phyloP scores from a whole-genome alignment of 1,140 invertebrate genomes.

The Aphaenogaster rudis region DNA sequence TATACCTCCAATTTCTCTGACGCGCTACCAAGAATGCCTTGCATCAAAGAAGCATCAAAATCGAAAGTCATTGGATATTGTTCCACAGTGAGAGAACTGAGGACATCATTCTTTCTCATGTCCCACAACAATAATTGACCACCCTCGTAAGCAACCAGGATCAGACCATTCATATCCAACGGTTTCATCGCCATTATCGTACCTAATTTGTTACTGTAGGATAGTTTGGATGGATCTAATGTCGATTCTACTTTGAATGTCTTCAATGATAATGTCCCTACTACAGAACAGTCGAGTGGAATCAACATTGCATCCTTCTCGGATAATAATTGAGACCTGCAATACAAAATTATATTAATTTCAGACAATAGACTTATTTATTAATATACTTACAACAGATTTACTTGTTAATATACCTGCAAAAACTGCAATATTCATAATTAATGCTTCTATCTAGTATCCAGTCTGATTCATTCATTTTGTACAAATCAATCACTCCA shows the following conservation, averaged over 20 bases:
- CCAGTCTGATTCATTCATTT: slow-evolving; percentile 88
- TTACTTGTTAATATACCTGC: slow-evolving; percentile 80
- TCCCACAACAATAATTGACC: slow-evolving; percentile 91
- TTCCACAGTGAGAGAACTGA: slow-evolving; percentile 88
- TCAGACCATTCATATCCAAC: slow-evolving; percentile 87
- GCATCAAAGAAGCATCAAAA: slow-evolving; percentile 89
- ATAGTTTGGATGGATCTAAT: slow-evolving; percentile 83
- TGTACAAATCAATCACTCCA: slow-evolving; percentile 90
- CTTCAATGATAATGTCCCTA: slow-evolving; percentile 89
- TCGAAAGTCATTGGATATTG: slow-evolving; percentile 91
- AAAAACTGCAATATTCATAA: slow-evolving; percentile 90
- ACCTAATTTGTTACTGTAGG: slow-evolving; percentile 85
- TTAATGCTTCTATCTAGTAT: slow-evolving; percentile 87
- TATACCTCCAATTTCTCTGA: slow-evolving; percentile 88
- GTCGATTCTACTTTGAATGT: slow-evolving; percentile 86
- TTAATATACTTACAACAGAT: slow-evolving; percentile 79
- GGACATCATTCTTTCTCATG: slow-evolving; percentile 87
- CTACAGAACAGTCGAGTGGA: slow-evolving; percentile 89
- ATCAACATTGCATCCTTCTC: slow-evolving; percentile 89
- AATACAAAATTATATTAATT: slow-evolving; percentile 13
- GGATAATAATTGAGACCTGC: slow-evolving; percentile 87
- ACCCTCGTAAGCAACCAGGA: slow-evolving; percentile 90
- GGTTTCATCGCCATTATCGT: slow-evolving; percentile 90
- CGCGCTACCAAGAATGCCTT: slow-evolving; percentile 90
- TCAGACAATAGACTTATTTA: not conserved